Percentiles rank a stretch among this genome's conserved stretches.
phyloP scores from a whole-genome alignment of 2,113 vertebrate species.

The Uria aalge region DNA sequence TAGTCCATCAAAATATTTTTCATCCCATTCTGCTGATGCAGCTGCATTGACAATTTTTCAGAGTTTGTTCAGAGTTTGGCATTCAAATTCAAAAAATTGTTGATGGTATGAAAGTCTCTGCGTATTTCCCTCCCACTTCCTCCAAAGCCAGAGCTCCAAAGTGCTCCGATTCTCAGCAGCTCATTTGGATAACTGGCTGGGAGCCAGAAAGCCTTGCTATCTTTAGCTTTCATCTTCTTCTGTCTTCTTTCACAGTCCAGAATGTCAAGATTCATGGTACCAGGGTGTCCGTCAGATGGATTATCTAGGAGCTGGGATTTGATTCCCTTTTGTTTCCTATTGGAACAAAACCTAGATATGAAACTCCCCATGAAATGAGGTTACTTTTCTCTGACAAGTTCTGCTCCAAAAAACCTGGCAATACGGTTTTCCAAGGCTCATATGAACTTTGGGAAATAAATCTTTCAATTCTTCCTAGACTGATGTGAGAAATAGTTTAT shows the following conservation, averaged over 20 bases:
- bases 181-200: not conserved
- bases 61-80: not conserved
- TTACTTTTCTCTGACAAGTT: conserved; percentile 34
- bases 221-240: conserved; percentile 20
- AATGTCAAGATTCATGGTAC: not conserved
- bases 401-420: conserved; percentile 52
- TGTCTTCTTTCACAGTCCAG: not conserved
- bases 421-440: conserved; percentile 24
- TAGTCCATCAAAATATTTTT: not conserved
- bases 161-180: not conserved
- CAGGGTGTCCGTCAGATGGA: not conserved
- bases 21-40: not conserved
- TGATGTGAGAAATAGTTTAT: conserved; percentile 35
- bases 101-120: not conserved
- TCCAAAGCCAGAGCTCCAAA: not conserved
- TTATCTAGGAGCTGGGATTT: not conserved
- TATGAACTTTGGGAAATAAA: conserved; percentile 56
- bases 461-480: conserved; percentile 42
- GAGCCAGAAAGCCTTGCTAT: conserved; percentile 2
- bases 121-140: not conserved
- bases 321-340: conserved; percentile 18
- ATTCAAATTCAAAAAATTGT: not conserved
- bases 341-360: conserved; percentile 40
- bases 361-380: conserved; percentile 48
- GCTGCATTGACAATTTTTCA: not conserved